A percentile compares a stretch with the other conserved stretches of the same genome.
Conservation (phyloP, 2,113 vertebrate species). For the Melanerpes formicivorus region DNA sequence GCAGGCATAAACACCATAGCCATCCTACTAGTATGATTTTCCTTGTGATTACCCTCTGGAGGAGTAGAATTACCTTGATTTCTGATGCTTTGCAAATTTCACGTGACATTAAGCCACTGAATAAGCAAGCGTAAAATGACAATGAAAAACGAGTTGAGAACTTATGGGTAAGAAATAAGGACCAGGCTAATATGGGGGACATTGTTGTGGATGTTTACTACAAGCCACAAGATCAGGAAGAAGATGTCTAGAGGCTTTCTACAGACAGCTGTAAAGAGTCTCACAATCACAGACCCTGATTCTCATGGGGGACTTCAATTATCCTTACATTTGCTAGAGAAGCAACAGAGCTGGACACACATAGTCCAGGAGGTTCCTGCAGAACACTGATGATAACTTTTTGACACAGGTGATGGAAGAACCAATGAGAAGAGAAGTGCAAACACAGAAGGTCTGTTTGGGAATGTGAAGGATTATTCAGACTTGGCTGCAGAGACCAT, state of each 20-base stretch:
- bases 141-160: background rate
- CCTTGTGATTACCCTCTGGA: background rate
- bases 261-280: no score
- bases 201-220: background rate
- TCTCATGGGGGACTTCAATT: no score
- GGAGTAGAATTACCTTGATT: background rate
- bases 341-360: background rate
- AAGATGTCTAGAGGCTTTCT: no score
- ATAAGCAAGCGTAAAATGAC: background rate
- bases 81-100: background rate
- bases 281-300: no score
- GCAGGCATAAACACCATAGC: background rate
- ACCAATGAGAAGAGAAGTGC: background rate
- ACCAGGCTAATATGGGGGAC: background rate
- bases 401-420: background rate
- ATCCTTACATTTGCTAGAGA: background rate
- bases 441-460: background rate
- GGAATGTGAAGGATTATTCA: background rate
- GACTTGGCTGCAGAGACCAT: background rate
- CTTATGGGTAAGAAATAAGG: background rate
- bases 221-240: background rate
- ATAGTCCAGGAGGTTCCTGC: background rate
- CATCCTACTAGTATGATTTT: background rate
- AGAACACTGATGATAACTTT: background rate
- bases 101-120: background rate